phyloP scores from a whole-genome alignment of 2,113 vertebrate genomes.

The Cricetomys ansorgei region DNA sequence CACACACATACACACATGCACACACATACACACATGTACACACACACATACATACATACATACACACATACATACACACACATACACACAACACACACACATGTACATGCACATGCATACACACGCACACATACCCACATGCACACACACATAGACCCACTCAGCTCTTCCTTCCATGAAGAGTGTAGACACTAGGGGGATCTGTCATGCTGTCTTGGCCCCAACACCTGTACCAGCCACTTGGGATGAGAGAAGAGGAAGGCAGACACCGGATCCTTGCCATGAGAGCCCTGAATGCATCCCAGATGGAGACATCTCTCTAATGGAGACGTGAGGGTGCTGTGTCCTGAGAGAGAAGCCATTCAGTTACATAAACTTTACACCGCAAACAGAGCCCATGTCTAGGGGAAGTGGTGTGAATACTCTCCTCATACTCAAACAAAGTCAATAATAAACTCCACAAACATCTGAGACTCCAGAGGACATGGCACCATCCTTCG shows the following conservation, averaged over 20 bases:
- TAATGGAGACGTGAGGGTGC: background rate
- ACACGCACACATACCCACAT: background rate
- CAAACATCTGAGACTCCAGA: background rate
- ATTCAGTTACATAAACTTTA: slow-evolving; percentile 1
- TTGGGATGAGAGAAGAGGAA: slow-evolving; percentile 2
- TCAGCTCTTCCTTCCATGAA: background rate
- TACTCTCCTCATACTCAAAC: background rate
- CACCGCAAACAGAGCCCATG: background rate
- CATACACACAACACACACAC: too few species aligned
- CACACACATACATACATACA: background rate
- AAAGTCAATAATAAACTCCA: slow-evolving; percentile 47
- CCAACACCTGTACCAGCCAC: background rate
- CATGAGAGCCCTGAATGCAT: background rate
- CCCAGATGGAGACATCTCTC: background rate
- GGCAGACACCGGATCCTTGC: background rate
- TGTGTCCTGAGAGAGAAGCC: background rate
- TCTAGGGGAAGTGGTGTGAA: background rate
- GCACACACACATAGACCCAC: background rate
- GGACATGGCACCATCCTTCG: background rate
- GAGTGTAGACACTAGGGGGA: background rate
- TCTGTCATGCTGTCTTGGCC: background rate
- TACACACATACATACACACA: background rate
- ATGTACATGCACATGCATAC: too few species aligned
- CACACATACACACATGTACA: background rate
- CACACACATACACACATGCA: too few species aligned